These are phyloP conservation scores for Fratercula arctica DNA, from an alignment of 2,797 vertebrate genomes.

Conservation along the genomic window DNA sequence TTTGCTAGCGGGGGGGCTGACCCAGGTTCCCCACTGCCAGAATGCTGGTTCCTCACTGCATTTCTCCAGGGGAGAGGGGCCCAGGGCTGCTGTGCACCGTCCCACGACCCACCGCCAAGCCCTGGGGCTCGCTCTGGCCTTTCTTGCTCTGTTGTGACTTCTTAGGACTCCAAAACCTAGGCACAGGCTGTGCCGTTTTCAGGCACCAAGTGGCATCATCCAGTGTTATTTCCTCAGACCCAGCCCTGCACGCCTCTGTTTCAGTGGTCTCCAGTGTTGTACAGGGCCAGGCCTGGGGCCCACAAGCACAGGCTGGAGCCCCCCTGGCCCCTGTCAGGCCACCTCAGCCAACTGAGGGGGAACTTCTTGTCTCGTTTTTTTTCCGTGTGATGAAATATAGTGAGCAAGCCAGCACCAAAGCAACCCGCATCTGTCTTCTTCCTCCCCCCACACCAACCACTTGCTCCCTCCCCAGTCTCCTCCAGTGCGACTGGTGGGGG, in stretches of 20 bases:
- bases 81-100: background rate
- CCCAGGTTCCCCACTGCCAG: background rate
- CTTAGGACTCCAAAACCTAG: background rate
- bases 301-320: background rate
- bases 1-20: background rate
- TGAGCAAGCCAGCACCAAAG: background rate
- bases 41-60: fast-evolving
- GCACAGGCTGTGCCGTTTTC: background rate
- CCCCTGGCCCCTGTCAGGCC: background rate
- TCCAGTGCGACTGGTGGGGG: fast-evolving
- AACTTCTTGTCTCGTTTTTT: conserved; percentile 22
- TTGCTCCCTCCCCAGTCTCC: background rate
- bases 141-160: background rate
- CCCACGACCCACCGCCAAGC: fast-evolving
- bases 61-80: background rate
- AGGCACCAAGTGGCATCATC: background rate
- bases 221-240: conserved; percentile 1
- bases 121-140: background rate
- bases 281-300: conserved; percentile 38
- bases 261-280: conserved; percentile 24
- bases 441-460: fast-evolving
- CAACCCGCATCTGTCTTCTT: background rate
- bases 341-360: background rate
- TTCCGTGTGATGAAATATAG: conserved; percentile 32
- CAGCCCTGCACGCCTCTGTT: background rate